Percentiles rank a stretch among this genome's conserved stretches.
Evolutionary conservation across 2,113 vertebrate species (phyloP).

Genomic region (Anguilla rostrata): DNA sequence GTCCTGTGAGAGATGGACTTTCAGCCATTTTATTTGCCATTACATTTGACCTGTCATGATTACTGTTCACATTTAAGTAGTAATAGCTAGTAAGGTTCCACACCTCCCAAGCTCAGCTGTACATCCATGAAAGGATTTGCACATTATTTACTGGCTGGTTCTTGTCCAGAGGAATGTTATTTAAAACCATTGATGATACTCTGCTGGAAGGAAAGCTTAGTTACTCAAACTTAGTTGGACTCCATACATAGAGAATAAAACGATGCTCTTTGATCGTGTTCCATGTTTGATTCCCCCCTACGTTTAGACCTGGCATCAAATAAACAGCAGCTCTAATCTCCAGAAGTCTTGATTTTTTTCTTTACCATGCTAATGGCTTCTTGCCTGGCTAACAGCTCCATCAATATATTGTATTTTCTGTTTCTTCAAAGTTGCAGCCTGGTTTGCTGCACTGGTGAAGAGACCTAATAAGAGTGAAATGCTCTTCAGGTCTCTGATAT

Average conservation of each 20-base stretch:
- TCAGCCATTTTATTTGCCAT: neutral
- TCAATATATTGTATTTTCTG: neutral
- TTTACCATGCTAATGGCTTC: neutral
- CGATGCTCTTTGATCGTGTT: neutral
- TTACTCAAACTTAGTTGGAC: neutral
- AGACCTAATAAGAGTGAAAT: neutral
- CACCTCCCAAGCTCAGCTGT: neutral
- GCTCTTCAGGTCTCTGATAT: neutral
- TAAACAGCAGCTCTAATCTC: constrained; percentile 4
- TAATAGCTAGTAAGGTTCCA: neutral
- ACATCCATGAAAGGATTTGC: neutral
- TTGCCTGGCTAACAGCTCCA: neutral
- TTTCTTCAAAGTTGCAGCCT: neutral
- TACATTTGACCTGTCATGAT: neutral
- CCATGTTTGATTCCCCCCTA: neutral
- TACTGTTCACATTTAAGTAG: neutral
- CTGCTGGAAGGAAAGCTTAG: neutral
- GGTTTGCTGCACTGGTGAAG: too few relatives aligned
- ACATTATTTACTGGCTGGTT: neutral
- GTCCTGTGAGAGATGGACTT: neutral
- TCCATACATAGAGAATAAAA: neutral
- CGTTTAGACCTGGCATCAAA: neutral
- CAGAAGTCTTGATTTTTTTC: constrained; percentile 5
- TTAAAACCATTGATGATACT: neutral
- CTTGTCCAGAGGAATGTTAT: neutral